Conservation (phyloP, 2,797 vertebrate genomes). For the Channallabes apus region DNA sequence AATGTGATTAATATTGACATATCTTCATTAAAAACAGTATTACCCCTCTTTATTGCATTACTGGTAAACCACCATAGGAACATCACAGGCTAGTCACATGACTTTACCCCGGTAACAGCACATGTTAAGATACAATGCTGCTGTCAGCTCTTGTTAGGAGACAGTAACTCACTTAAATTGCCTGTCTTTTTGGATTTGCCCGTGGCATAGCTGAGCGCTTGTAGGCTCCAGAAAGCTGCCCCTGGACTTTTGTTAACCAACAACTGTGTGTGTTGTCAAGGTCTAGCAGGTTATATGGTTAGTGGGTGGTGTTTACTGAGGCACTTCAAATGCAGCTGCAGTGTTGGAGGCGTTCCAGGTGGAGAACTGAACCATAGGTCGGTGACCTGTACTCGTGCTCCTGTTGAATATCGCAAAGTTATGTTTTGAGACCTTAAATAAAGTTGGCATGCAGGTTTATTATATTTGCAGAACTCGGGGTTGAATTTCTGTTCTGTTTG, state of each 20-base stretch:
- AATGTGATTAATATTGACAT: neutral
- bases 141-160: conserved; percentile 34
- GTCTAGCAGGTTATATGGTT: conserved; percentile 18
- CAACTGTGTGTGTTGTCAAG: conserved; percentile 2
- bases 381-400: conserved; percentile 17
- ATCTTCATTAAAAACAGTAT: neutral
- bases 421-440: neutral
- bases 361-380: conserved; percentile 3
- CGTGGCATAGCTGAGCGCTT: conserved; percentile 46
- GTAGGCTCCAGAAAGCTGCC: conserved; percentile 37
- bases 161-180: conserved; percentile 54
- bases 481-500: neutral
- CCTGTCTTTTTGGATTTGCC: conserved; percentile 49
- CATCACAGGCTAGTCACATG: conserved; percentile 16
- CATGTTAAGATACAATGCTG: conserved; percentile 45
- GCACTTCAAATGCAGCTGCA: conserved; percentile 21
- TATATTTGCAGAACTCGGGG: neutral
- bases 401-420: neutral
- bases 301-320: conserved; percentile 44
- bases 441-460: neutral
- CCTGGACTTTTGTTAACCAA: neutral
- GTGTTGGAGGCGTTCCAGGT: conserved; percentile 21
- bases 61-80: neutral
- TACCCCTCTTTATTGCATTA: neutral
- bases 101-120: conserved; percentile 49